Evolutionary conservation across 2,113 vertebrate species (phyloP).

Genomic region (Scophthalmus maximus): DNA sequence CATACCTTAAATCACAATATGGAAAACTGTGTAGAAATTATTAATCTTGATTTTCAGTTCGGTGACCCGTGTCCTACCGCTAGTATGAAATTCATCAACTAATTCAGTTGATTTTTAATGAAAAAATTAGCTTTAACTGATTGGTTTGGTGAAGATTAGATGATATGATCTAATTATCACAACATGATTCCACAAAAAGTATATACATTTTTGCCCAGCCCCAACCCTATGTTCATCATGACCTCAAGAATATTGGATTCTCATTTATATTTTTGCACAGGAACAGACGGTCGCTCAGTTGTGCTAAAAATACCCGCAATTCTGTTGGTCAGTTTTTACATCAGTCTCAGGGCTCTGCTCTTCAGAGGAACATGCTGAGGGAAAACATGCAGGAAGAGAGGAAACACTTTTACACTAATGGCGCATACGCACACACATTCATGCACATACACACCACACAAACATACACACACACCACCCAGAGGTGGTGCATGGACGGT

Average conservation of each 20-base stretch:
- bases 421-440: conserved; percentile 16
- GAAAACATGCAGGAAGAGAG: conserved; percentile 58
- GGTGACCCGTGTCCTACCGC: no score
- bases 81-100: no score
- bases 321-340: not conserved
- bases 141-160: not conserved
- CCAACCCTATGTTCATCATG: no score
- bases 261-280: not conserved
- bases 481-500: conserved; percentile 65
- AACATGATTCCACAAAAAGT: not conserved
- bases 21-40: no score
- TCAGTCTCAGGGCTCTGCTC: conserved; percentile 40
- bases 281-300: not conserved
- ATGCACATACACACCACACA: conserved; percentile 49
- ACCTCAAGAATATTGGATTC: not conserved
- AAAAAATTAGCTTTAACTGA: not conserved
- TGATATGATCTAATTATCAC: no score
- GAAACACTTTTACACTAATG: conserved; percentile 36
- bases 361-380: conserved; percentile 61
- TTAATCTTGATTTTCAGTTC: no score
- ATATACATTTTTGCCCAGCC: no score
- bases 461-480: conserved; percentile 70
- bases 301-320: not conserved
- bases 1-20: no score
- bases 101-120: no score